Evolutionary conservation across 2,113 vertebrate species (phyloP).

Genomic region (Ia io): DNA sequence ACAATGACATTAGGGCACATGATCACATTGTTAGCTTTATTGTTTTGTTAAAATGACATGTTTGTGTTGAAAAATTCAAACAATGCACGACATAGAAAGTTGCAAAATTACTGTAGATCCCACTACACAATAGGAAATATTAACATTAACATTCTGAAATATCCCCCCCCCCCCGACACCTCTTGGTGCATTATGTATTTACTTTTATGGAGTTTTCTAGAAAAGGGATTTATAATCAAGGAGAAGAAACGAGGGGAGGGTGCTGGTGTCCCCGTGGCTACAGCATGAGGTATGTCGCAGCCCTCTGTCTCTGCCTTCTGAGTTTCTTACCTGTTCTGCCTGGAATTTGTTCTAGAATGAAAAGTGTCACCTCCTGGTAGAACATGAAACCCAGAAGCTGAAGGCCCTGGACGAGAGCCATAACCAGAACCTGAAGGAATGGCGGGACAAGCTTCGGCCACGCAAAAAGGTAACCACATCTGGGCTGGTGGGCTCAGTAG

Average conservation of each 20-base stretch:
- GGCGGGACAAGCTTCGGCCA: slow-evolving; percentile 92
- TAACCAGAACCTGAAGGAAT: slow-evolving; percentile 92
- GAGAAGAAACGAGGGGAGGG: neutral
- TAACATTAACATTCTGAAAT: neutral
- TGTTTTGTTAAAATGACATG: neutral
- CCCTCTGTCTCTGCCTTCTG: neutral
- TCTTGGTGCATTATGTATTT: neutral
- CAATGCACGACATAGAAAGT: neutral
- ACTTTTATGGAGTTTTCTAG: neutral
- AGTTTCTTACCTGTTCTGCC: neutral
- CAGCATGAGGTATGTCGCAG: neutral
- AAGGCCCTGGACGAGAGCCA: slow-evolving; percentile 93
- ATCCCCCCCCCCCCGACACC: neutral
- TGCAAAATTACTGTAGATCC: neutral
- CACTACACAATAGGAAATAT: neutral
- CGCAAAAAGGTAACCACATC: slow-evolving; percentile 88
- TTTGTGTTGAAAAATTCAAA: neutral
- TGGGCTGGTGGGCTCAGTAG: neutral
- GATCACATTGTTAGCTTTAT: neutral
- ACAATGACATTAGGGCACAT: neutral
- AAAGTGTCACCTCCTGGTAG: slow-evolving; percentile 95
- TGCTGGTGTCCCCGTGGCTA: neutral
- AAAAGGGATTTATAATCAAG: neutral
- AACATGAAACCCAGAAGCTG: slow-evolving; percentile 95
- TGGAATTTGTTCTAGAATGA: slow-evolving; percentile 88